Evolutionary conservation across 2,797 vertebrate species (phyloP).

Genomic region (Hafferia zeledoni): DNA sequence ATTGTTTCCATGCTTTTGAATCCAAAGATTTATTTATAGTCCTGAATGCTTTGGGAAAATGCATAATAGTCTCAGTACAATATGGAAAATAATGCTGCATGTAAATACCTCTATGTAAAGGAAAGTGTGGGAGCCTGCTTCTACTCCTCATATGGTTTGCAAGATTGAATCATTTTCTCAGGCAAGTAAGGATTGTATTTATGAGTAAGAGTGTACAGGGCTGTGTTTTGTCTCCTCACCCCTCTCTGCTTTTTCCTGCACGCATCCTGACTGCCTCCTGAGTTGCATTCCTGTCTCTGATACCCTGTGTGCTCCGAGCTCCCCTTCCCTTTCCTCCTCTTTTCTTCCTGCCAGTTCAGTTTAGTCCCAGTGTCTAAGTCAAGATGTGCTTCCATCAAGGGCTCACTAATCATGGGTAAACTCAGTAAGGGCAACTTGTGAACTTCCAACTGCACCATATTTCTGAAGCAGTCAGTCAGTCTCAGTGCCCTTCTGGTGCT

Average conservation of each 20-base stretch:
- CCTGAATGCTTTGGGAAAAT: not conserved
- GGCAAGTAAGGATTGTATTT: not conserved
- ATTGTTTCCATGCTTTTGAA: not conserved
- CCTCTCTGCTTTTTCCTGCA: not conserved
- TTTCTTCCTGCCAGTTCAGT: accelerated
- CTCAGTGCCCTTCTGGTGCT: not conserved
- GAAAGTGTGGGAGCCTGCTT: not conserved
- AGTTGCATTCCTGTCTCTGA: accelerated
- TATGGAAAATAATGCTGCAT: not conserved
- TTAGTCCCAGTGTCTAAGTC: not conserved
- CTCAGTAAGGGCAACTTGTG: not conserved
- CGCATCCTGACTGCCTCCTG: not conserved
- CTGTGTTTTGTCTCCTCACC: not conserved
- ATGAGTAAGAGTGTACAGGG: not conserved
- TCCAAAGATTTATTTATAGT: not conserved
- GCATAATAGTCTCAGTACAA: not conserved
- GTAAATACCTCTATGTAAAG: not conserved
- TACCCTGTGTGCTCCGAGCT: not conserved
- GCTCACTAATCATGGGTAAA: not conserved
- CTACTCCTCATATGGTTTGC: not conserved
- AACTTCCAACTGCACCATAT: not conserved
- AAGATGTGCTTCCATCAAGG: not conserved
- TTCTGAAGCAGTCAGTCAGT: not conserved
- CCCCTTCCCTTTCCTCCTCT: not conserved
- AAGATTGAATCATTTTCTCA: not conserved